A percentile compares a stretch with the other conserved stretches of the same genome.
These are phyloP conservation scores for Lepus americanus DNA, from an alignment of 2,113 vertebrate species.

Conservation along the genomic window DNA sequence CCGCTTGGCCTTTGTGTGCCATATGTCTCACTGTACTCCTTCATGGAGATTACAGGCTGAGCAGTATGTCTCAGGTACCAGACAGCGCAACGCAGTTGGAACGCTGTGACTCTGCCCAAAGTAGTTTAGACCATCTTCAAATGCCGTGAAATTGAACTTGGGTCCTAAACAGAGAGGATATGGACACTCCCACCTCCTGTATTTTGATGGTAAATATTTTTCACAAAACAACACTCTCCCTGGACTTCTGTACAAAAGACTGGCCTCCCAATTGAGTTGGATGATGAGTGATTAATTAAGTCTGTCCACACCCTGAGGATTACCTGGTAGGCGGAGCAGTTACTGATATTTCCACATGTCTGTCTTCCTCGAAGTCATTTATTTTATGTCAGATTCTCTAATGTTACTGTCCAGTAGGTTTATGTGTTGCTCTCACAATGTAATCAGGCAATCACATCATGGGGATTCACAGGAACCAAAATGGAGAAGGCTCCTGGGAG, in stretches of 20 bases:
- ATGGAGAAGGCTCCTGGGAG: background rate
- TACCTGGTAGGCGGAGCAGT: constrained; percentile 70
- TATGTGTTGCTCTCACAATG: constrained; percentile 4
- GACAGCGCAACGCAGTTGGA: background rate
- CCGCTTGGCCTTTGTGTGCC: background rate
- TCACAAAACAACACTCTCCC: background rate
- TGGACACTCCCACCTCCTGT: background rate
- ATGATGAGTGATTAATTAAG: constrained; percentile 80
- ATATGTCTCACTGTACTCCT: background rate
- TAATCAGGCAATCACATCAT: background rate
- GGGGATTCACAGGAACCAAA: background rate
- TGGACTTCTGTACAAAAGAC: background rate
- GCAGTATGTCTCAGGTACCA: background rate
- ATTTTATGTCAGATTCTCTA: constrained; percentile 64
- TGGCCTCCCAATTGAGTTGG: constrained; percentile 73
- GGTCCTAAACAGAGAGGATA: constrained; percentile 61
- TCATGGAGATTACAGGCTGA: constrained; percentile 58
- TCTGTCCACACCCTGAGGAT: constrained; percentile 70
- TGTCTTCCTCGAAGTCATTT: constrained; percentile 65
- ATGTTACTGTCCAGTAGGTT: constrained; percentile 56
- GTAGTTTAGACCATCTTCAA: constrained; percentile 61
- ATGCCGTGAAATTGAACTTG: constrained; percentile 54
- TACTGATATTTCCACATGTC: constrained; percentile 69
- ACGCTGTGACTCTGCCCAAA: constrained; percentile 43
- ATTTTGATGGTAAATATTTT: background rate